These are phyloP conservation scores for Rhagophthalmus giganteus DNA, from an alignment of 2,888 invertebrate genomes.

Conservation along the genomic window DNA sequence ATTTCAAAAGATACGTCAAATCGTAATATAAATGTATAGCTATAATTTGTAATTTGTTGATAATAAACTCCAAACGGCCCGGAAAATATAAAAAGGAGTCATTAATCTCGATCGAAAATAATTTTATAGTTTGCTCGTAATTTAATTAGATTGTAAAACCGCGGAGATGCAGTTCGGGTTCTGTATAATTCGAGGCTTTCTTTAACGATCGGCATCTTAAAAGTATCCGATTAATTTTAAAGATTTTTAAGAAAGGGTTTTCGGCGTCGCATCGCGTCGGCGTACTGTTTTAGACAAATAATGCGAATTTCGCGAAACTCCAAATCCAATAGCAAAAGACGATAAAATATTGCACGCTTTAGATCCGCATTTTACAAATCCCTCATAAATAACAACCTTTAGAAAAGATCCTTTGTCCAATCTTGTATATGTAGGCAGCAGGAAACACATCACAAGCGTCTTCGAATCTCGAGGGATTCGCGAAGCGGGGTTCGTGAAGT, in stretches of 20 bases:
- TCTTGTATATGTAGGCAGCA: slow-evolving; percentile 29
- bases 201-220: neutral
- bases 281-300: slow-evolving; percentile 18
- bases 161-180: too few relatives aligned
- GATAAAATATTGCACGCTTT: slow-evolving; percentile 31
- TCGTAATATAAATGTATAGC: slow-evolving; percentile 1
- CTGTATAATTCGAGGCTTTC: too few relatives aligned
- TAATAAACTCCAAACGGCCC: slow-evolving; percentile 14
- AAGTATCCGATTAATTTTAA: too few relatives aligned
- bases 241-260: slow-evolving; percentile 6
- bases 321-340: slow-evolving; percentile 26
- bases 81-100: slow-evolving; percentile 9
- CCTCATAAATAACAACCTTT: slow-evolving; percentile 32
- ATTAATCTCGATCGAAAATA: too few relatives aligned
- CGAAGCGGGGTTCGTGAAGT: slow-evolving; percentile 23
- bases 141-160: too few relatives aligned
- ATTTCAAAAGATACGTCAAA: slow-evolving; percentile 22
- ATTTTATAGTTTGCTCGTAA: too few relatives aligned
- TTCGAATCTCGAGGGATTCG: slow-evolving; percentile 25
- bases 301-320: slow-evolving; percentile 23
- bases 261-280: slow-evolving; percentile 9
- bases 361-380: slow-evolving; percentile 28
- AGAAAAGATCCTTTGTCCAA: slow-evolving; percentile 32
- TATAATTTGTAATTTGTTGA: slow-evolving; percentile 21
- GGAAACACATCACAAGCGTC: slow-evolving; percentile 29